These are phyloP conservation scores for Ciconia nigra DNA, from an alignment of 2,797 vertebrate genomes.

Conservation along the genomic window DNA sequence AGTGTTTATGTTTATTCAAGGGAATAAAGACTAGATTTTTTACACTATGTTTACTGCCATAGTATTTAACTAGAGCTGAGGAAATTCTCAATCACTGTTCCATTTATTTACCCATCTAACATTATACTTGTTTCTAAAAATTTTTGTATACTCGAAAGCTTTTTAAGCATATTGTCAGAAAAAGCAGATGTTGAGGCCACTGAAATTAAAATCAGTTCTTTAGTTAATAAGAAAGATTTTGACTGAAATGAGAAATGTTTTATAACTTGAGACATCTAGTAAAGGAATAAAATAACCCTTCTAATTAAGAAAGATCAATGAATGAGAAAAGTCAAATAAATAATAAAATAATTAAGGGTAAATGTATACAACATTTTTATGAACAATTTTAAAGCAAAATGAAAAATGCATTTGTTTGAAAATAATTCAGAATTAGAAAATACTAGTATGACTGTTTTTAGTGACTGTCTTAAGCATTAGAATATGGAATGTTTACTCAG, in stretches of 20 bases:
- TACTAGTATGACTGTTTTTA: not conserved
- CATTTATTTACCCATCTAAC: not conserved
- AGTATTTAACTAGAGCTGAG: not conserved
- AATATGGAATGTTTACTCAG: not conserved
- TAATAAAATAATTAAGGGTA: not conserved
- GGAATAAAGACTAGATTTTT: slow-evolving; percentile 1
- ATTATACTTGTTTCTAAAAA: not conserved
- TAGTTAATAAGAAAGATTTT: not conserved
- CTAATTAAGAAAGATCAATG: not conserved
- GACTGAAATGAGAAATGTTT: not conserved
- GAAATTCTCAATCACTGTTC: not conserved
- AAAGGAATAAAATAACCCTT: not conserved
- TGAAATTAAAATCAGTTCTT: not conserved
- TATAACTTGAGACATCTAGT: not conserved
- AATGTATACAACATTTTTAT: not conserved
- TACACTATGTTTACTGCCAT: not conserved
- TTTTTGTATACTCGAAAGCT: not conserved
- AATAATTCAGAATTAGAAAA: not conserved
- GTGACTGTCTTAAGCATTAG: not conserved
- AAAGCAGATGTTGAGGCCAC: not conserved
- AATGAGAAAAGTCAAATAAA: not conserved
- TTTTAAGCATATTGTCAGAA: not conserved
- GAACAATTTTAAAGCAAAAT: not conserved
- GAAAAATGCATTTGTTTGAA: not conserved
- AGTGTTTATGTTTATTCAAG: slow-evolving; percentile 13